phyloP scores from a whole-genome alignment of 2,888 invertebrate species.

The Platycnemis pennipes region DNA sequence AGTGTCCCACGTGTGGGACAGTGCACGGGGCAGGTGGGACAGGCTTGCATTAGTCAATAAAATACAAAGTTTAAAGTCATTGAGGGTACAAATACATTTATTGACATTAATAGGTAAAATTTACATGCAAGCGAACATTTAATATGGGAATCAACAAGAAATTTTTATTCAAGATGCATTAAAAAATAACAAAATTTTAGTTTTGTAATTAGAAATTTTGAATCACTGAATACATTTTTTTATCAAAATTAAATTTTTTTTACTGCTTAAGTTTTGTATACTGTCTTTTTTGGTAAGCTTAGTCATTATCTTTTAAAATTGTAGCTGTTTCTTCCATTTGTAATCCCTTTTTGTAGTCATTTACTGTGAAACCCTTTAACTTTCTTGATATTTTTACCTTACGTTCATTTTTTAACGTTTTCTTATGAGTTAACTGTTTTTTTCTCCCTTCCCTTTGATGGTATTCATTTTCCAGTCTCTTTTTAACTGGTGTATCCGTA shows the following conservation, averaged over 20 bases:
- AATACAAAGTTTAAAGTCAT: neutral
- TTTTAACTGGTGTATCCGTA: no score
- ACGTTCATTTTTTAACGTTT: neutral
- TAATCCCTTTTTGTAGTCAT: neutral
- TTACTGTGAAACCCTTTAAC: neutral
- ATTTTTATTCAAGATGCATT: no score
- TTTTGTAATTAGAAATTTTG: neutral
- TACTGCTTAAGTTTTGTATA: neutral
- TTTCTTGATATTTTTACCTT: no score
- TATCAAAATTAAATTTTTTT: neutral
- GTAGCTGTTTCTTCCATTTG: no score
- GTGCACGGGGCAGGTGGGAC: no score
- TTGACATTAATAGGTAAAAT: neutral
- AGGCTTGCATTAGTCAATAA: no score
- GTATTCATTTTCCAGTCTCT: neutral
- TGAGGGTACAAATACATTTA: neutral
- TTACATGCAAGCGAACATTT: neutral
- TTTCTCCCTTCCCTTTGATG: neutral
- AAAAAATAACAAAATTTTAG: no score
- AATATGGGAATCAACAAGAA: neutral
- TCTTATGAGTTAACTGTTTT: neutral
- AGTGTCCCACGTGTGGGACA: no score
- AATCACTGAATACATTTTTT: neutral
- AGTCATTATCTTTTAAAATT: no score
- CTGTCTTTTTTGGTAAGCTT: neutral